phyloP scores from a whole-genome alignment of 1,140 invertebrate genomes.

The Drosophila quadrilineata region DNA sequence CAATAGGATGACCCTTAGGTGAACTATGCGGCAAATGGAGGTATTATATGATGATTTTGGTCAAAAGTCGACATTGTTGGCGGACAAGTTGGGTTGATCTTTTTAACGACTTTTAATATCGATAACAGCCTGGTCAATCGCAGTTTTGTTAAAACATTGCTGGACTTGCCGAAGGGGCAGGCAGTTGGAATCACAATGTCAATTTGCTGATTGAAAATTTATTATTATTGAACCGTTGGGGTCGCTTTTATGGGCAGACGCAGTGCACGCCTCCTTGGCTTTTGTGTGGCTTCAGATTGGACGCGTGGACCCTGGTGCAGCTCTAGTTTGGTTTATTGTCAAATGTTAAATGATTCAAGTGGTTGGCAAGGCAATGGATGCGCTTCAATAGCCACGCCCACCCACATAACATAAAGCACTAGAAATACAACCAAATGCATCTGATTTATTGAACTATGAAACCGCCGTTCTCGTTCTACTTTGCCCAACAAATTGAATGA shows the following conservation, averaged over 20 bases:
- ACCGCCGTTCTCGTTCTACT: too few species aligned
- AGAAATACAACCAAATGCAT: slow-evolving; percentile 31
- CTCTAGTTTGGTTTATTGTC: neutral
- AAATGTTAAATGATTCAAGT: slow-evolving; percentile 15
- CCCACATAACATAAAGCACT: neutral
- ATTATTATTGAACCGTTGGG: slow-evolving; percentile 52
- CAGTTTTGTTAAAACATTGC: slow-evolving; percentile 66
- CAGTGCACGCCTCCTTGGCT: slow-evolving; percentile 2
- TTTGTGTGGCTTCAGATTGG: slow-evolving; percentile 35
- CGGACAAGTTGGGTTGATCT: neutral
- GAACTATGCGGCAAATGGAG: too few species aligned
- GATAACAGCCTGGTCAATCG: slow-evolving; percentile 63
- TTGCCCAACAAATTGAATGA: slow-evolving; percentile 37
- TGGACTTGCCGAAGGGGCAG: slow-evolving; percentile 48
- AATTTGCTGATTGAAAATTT: slow-evolving; percentile 76
- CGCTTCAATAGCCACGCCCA: slow-evolving; percentile 43
- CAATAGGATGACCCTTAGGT: too few species aligned
- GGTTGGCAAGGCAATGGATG: slow-evolving; percentile 22
- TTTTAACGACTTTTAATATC: slow-evolving; percentile 56
- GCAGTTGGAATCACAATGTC: slow-evolving; percentile 65
- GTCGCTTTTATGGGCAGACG: slow-evolving; percentile 41
- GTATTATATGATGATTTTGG: too few species aligned
- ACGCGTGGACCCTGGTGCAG: too few species aligned
- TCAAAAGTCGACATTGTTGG: too few species aligned
- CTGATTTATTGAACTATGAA: slow-evolving; percentile 57